Conservation (phyloP, 1,140 invertebrate genomes). For the Gonioctena quinquepunctata region DNA sequence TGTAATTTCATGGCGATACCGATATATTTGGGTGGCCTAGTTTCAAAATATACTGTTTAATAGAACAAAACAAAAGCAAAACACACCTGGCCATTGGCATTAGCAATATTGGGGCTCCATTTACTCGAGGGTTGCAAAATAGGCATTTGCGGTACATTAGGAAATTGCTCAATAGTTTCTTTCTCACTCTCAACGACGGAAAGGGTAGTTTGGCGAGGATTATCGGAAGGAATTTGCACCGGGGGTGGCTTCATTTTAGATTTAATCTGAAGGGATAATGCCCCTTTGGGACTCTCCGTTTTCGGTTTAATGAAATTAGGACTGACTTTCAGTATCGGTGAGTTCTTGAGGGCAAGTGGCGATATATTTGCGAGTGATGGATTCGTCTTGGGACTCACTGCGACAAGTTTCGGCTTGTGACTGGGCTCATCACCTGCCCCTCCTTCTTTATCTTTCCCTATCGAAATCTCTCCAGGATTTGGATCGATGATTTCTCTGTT, state of each 20-base stretch:
- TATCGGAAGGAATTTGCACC: constrained; percentile 25
- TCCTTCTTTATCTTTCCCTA: background rate
- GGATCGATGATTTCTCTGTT: constrained; percentile 17
- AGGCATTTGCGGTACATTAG: constrained; percentile 45
- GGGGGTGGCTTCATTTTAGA: constrained; percentile 45
- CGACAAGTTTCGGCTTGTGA: constrained; percentile 29
- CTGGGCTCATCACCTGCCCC: background rate
- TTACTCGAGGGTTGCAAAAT: constrained; percentile 36
- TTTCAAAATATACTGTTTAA: too few relatives aligned
- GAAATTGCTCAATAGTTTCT: constrained; percentile 22
- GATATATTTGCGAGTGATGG: constrained; percentile 24
- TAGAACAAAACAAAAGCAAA: constrained; percentile 27
- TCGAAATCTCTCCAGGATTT: background rate
- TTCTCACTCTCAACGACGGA: constrained; percentile 12
- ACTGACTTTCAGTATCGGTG: constrained; percentile 41
- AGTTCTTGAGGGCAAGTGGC: constrained; percentile 39
- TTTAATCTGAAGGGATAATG: constrained; percentile 49
- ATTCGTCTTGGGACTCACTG: constrained; percentile 28
- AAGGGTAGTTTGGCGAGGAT: constrained; percentile 6
- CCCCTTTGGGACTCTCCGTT: constrained; percentile 49
- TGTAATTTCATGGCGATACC: too few relatives aligned
- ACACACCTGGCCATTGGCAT: constrained; percentile 40
- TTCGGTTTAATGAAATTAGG: constrained; percentile 47
- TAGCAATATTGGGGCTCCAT: constrained; percentile 33
- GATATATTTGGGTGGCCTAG: too few relatives aligned